These are phyloP conservation scores for Naso thynnoides DNA, from an alignment of 2,797 vertebrate species.

Conservation along the genomic window DNA sequence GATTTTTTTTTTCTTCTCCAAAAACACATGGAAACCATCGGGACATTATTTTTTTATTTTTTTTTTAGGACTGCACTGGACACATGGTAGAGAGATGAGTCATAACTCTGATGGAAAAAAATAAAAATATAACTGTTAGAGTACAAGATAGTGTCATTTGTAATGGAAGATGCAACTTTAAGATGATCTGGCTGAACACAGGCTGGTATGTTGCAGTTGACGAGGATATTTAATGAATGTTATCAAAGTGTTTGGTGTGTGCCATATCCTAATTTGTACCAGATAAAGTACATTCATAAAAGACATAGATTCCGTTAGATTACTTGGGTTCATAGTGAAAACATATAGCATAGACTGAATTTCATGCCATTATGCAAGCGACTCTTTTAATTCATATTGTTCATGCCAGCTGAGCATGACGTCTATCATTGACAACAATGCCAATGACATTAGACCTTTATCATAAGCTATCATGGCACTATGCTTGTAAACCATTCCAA, in stretches of 20 bases:
- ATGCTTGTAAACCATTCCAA: neutral
- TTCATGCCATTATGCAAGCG: conserved; percentile 1
- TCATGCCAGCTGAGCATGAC: conserved; percentile 18
- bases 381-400: neutral
- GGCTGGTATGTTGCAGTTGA: neutral
- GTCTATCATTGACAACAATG: neutral
- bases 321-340: neutral
- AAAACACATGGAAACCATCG: conserved; percentile 41
- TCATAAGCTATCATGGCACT: neutral
- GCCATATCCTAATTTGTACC: neutral
- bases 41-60: conserved; percentile 7
- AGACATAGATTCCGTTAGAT: neutral
- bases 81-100: conserved; percentile 44
- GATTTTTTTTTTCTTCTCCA: conserved; percentile 1
- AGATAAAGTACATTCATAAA: neutral
- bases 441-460: neutral
- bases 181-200: neutral
- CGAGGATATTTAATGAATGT: neutral
- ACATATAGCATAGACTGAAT: neutral
- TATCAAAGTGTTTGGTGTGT: too few relatives aligned
- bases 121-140: conserved; percentile 3
- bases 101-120: conserved; percentile 13
- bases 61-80: conserved; percentile 9
- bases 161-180: neutral
- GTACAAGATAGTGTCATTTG: neutral